Evolutionary conservation across 1,140 invertebrate genomes (phyloP).

Genomic region (Aphaenogaster ashmeadi): DNA sequence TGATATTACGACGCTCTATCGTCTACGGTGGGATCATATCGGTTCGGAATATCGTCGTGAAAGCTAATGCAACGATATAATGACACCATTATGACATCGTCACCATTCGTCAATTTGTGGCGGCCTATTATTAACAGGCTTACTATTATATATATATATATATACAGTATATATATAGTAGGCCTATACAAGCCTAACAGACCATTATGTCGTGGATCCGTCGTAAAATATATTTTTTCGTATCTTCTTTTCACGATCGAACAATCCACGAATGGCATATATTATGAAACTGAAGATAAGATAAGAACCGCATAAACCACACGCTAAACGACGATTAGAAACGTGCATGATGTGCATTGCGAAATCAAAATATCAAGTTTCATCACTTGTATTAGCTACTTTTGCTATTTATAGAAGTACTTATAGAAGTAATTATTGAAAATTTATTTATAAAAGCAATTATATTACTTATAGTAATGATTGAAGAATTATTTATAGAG

Average conservation of each 20-base stretch:
- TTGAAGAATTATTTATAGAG: too few relatives aligned
- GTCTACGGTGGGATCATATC: conserved; percentile 3
- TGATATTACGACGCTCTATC: conserved; percentile 32
- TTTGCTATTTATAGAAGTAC: not conserved
- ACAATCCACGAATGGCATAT: not conserved
- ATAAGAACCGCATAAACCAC: not conserved
- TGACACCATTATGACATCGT: conserved; percentile 44
- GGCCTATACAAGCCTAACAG: not conserved
- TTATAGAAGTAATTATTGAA: too few relatives aligned
- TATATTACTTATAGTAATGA: too few relatives aligned
- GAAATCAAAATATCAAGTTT: not conserved
- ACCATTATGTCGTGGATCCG: conserved; percentile 30
- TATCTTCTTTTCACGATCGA: conserved; percentile 28
- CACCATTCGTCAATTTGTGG: conserved; percentile 26
- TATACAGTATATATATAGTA: too few relatives aligned
- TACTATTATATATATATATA: not conserved
- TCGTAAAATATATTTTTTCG: conserved; percentile 6
- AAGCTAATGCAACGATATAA: conserved; percentile 44
- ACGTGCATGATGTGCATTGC: not conserved
- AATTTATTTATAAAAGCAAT: too few relatives aligned
- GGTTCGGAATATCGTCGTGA: not conserved
- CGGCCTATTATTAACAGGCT: conserved; percentile 15
- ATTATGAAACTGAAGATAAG: not conserved
- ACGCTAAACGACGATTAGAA: conserved; percentile 19
- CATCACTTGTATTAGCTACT: not conserved